Base-by-base conservation (phyloP, 2,797 vertebrate species). In the Gouania willdenowi region DNA sequence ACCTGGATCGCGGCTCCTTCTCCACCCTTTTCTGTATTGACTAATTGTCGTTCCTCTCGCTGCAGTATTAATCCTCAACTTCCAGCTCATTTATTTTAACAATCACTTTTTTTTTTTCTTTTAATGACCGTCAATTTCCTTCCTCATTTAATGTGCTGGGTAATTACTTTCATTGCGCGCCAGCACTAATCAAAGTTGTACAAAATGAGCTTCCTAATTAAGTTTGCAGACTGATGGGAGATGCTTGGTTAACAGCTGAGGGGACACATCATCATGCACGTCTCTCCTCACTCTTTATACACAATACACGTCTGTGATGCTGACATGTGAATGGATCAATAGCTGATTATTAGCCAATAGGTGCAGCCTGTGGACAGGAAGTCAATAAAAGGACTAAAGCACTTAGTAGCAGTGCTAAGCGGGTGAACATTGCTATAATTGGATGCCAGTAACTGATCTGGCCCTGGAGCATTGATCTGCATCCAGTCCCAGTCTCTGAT, bases 331-430 rank as follows among this genome's bases (percentile, higher is more conserved):
- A 37, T 31, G 17, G 70, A 66, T 83, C 57, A 20, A 76, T 84
- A 48, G 31, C 53, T 45, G 66, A 73, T 80, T 70, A 71, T 77
- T 57, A 52, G 62, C 58, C 68, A 43, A 57, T 77, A 54, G 47
- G 43, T 61, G 56, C 44, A 51, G 46, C 33, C 50, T 8, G 53
- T 22, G 68, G 79, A 78, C 74, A 70, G 70, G 13, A 55, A 37
- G 68, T 82, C 84, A 61, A 81, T 87, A 82, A 68, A 78, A 62
- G 65, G 52, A 79, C 78, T 61, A 51, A 71, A 77, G 74, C 76
- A 79, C 71, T 83, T 77, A 66, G 75, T 34, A 27, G 56, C 61
- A 30, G 57, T 38, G 53, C 58, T 77, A 83, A 79, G 54, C 45
- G 42, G 70, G 74, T 39, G 27, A 61, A 75, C 70, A 61, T 77